A percentile compares a stretch with the other conserved stretches of the same genome.
phyloP scores from a whole-genome alignment of 1,140 invertebrate species.

The Macrobrachium nipponense region DNA sequence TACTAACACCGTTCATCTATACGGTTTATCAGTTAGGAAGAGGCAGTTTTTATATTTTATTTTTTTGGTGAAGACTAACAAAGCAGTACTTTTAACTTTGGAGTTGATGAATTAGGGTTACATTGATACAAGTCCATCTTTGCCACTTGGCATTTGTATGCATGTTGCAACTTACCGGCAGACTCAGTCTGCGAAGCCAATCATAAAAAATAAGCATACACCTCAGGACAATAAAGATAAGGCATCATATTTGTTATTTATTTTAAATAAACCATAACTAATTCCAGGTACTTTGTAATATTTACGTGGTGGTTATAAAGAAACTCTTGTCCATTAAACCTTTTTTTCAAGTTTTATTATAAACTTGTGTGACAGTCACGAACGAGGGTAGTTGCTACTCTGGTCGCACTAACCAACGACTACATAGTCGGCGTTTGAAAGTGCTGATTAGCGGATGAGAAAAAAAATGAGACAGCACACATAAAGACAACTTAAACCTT shows the following conservation, averaged over 20 bases:
- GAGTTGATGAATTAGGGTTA: too few relatives aligned
- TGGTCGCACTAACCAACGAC: conserved; percentile 11
- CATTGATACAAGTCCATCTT: too few relatives aligned
- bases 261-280: conserved; percentile 54
- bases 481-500: conserved; percentile 52
- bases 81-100: too few relatives aligned
- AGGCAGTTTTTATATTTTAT: too few relatives aligned
- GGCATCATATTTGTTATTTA: too few relatives aligned
- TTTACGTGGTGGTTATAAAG: conserved; percentile 50
- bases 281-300: conserved; percentile 54
- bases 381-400: conserved; percentile 22
- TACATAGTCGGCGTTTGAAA: too few relatives aligned
- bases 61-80: too few relatives aligned
- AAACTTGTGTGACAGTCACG: conserved; percentile 56
- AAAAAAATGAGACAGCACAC: conserved; percentile 58
- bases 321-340: conserved; percentile 55
- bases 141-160: too few relatives aligned
- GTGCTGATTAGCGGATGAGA: conserved; percentile 30
- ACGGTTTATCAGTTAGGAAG: too few relatives aligned
- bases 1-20: too few relatives aligned
- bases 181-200: too few relatives aligned
- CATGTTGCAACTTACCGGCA: too few relatives aligned
- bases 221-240: neutral
- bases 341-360: conserved; percentile 56
- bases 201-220: neutral